Evolutionary conservation across 2,888 invertebrate genomes (phyloP).

Genomic region (Nowickia ferox): DNA sequence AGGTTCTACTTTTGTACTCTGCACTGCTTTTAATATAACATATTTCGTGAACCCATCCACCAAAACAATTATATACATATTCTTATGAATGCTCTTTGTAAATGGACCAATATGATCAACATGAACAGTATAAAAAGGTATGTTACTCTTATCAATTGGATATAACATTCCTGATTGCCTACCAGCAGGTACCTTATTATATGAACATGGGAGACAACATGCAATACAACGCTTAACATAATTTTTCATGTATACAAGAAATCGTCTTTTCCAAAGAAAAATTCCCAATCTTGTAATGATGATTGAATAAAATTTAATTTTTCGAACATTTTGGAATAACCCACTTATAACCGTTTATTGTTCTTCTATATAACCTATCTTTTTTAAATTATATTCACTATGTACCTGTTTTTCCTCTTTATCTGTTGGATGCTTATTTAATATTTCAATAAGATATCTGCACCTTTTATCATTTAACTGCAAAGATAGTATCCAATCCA

Average conservation of each 20-base stretch:
- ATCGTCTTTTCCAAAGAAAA: constrained; percentile 13
- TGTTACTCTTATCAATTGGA: not conserved
- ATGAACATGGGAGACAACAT: constrained; percentile 14
- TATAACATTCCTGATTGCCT: constrained; percentile 9
- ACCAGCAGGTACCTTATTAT: not conserved
- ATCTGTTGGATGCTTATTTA: not conserved
- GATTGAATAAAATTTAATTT: constrained; percentile 12
- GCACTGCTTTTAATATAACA: no score
- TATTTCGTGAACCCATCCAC: no score
- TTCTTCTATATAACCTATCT: constrained; percentile 16
- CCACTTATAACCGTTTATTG: constrained; percentile 20
- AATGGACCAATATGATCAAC: not conserved
- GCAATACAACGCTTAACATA: constrained; percentile 27
- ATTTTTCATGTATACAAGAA: constrained; percentile 15
- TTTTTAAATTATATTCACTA: constrained; percentile 4
- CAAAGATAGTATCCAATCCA: constrained; percentile 16
- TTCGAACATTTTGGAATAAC: constrained; percentile 8
- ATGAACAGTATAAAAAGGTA: constrained; percentile 14
- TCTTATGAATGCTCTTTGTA: not conserved
- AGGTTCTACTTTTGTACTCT: no score
- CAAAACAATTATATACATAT: no score
- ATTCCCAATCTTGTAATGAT: constrained; percentile 19
- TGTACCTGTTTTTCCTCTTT: constrained; percentile 10
- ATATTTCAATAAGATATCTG: constrained; percentile 18
- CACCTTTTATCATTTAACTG: constrained; percentile 14